Percentiles rank a stretch among this genome's conserved stretches.
These are phyloP conservation scores for Vanessa atalanta DNA, from an alignment of 1,140 invertebrate genomes.

Conservation along the genomic window DNA sequence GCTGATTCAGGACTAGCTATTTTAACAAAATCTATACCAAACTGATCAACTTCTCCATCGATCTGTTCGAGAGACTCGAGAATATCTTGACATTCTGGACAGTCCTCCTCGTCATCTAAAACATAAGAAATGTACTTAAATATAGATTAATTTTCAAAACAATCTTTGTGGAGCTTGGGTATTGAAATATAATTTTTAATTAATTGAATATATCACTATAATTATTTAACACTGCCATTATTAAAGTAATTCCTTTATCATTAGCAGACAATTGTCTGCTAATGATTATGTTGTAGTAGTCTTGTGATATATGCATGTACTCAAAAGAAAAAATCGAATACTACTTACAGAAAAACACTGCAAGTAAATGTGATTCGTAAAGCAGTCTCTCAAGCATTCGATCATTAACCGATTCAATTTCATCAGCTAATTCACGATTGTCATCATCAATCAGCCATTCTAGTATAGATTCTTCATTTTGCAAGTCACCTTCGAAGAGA, in stretches of 20 bases:
- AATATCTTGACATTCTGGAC: conserved; percentile 93
- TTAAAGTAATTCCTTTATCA: too few species aligned
- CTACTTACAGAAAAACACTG: conserved; percentile 95
- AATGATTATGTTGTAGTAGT: too few species aligned
- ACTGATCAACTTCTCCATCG: conserved; percentile 95
- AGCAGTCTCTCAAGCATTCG: conserved; percentile 94
- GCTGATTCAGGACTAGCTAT: conserved; percentile 92
- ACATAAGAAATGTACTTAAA: conserved; percentile 18
- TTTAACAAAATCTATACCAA: conserved; percentile 97
- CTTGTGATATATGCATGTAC: too few species aligned
- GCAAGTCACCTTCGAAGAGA: conserved; percentile 94
- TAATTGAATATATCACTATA: too few species aligned
- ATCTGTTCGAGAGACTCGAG: conserved; percentile 94
- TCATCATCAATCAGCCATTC: conserved; percentile 97
- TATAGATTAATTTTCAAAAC: too few species aligned
- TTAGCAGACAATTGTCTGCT: too few species aligned
- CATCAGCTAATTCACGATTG: conserved; percentile 95
- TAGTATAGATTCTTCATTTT: conserved; percentile 94
- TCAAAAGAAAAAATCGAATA: too few species aligned
- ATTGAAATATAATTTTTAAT: too few species aligned
- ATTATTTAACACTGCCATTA: too few species aligned
- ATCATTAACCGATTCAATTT: conserved; percentile 95
- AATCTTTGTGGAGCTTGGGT: too few species aligned
- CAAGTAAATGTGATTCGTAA: conserved; percentile 92
- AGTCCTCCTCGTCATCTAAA: conserved; percentile 94